These are phyloP conservation scores for Drosophila sulfurigaster DNA, from an alignment of 1,140 invertebrate genomes.

Conservation along the genomic window DNA sequence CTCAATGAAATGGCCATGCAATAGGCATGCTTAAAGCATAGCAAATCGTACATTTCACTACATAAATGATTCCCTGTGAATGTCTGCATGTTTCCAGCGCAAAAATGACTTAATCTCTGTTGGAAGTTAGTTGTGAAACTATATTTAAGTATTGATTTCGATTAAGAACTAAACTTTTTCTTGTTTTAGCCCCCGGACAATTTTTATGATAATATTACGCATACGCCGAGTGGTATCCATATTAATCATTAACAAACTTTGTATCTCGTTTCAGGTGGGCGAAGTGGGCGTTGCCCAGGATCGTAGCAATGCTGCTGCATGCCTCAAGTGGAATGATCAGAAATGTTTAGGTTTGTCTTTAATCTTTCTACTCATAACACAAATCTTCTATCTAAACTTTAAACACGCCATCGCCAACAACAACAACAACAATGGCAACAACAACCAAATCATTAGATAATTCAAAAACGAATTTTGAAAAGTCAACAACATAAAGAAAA, in stretches of 20 bases:
- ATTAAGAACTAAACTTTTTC: neutral
- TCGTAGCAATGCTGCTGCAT: slow-evolving; percentile 72
- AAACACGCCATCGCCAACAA: slow-evolving; percentile 72
- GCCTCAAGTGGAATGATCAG: slow-evolving; percentile 77
- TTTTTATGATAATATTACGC: neutral
- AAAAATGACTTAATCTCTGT: neutral
- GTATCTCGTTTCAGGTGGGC: slow-evolving; percentile 65
- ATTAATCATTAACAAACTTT: neutral
- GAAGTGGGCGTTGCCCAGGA: slow-evolving; percentile 67
- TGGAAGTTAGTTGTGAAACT: no score
- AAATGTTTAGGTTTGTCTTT: slow-evolving; percentile 84
- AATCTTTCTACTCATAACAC: slow-evolving; percentile 73
- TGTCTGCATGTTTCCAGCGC: neutral
- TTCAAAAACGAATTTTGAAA: slow-evolving; percentile 63
- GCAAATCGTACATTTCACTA: neutral
- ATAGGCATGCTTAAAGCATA: neutral
- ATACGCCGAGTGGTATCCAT: slow-evolving; percentile 9
- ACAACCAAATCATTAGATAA: slow-evolving; percentile 71
- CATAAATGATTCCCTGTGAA: neutral
- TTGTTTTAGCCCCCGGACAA: neutral
- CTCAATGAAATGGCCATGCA: neutral
- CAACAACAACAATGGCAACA: slow-evolving; percentile 57
- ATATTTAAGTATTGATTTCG: neutral
- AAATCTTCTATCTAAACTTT: slow-evolving; percentile 73
- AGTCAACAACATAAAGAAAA: slow-evolving; percentile 41